Evolutionary conservation across 2,888 invertebrate genomes (phyloP), one percentile per base, ranked within the genome.

Genomic region (Willowsia nigromaculata): DNA sequence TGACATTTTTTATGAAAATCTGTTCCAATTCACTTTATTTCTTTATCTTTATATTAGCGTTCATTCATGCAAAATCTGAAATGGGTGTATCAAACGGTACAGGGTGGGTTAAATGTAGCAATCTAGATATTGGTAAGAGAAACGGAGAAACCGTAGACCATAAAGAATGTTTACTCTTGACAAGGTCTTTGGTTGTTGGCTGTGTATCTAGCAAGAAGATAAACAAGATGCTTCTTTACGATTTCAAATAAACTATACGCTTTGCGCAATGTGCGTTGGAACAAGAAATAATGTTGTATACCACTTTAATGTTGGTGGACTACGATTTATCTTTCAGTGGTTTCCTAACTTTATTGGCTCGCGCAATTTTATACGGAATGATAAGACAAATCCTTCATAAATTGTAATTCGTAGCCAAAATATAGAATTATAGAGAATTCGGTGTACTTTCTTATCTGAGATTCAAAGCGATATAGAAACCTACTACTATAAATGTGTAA

Each of bases 131-230:
- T 7, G 5, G 18, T 18, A 56, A 9, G 22, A 25, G 25, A 1
- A 6, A 59, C 27, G 2, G 11, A n/a, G 62, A 15, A 33, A 33
- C 30, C 62, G 13, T 13, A 62, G 27, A 33, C 15, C 7, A 25
- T 4, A 59, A 59, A 59, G 25, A 13, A 33, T 56, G 62, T 33
- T 33, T 62, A 1, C 62, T 62, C 15, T 27, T 62, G 62, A 62
- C 62, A 62, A 62, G 62, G 62, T 62, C 62, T 62, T 62, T 62
- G 62, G 30, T 33, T 27, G n/a, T n/a, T n/a, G n/a, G n/a, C n/a
- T n/a, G n/a, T n/a, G 15, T n/a, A 11, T 33, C 62, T 25, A 4
- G 18, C 9, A 15, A 30, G 4, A 33, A 62, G 62, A 3, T n/a
- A 62, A 62, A 62, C 62, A 62, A 33, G 9, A 5, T 33, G 4